These are phyloP conservation scores for Hedya salicella DNA, from an alignment of 2,888 invertebrate genomes.

Conservation along the genomic window DNA sequence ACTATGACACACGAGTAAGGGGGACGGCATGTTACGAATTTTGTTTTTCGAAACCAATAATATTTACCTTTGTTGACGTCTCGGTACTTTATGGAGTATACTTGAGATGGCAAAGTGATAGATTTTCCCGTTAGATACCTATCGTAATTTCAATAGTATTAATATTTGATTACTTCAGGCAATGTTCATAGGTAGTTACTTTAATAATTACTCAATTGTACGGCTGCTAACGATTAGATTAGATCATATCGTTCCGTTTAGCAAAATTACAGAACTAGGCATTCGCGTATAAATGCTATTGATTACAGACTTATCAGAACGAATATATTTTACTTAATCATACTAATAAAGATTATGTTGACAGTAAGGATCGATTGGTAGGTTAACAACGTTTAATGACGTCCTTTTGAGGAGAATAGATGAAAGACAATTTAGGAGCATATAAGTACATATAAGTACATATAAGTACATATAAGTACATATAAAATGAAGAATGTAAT, in stretches of 20 bases:
- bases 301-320: slow-evolving; percentile 32
- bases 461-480: too few species aligned
- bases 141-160: background rate
- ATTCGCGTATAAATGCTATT: slow-evolving; percentile 24
- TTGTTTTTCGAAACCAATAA: too few species aligned
- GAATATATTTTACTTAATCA: slow-evolving; percentile 39
- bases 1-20: too few species aligned
- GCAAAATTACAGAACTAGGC: slow-evolving; percentile 23
- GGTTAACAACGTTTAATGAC: slow-evolving; percentile 13
- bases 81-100: too few species aligned
- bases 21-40: too few species aligned
- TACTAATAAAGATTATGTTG: slow-evolving; percentile 40
- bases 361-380: slow-evolving; percentile 16
- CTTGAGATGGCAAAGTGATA: too few species aligned
- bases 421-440: background rate
- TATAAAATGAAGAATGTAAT: too few species aligned
- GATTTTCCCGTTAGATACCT: too few species aligned
- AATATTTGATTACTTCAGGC: background rate
- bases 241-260: slow-evolving; percentile 23
- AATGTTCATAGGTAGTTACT: background rate
- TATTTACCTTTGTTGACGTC: too few species aligned
- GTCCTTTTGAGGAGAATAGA: background rate
- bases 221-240: slow-evolving; percentile 8
- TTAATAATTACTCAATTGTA: slow-evolving; percentile 2
- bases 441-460: too few species aligned